These are phyloP conservation scores for Pardosa pseudoannulata DNA, from an alignment of 2,888 invertebrate genomes.

Conservation along the genomic window DNA sequence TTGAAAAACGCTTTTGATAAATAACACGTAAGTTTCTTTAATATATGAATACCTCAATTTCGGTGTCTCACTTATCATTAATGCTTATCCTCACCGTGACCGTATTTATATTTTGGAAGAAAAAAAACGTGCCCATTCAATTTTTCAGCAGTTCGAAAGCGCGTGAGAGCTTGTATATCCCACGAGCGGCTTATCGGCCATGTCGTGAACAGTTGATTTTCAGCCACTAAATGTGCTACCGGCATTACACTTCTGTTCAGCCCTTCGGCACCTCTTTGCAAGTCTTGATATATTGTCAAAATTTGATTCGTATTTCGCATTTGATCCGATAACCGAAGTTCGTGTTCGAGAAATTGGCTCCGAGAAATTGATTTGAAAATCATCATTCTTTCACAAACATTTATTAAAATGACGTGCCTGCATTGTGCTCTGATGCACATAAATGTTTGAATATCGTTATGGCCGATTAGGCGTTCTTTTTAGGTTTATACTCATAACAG, in stretches of 20 bases:
- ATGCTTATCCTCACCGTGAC: slow-evolving; percentile 36
- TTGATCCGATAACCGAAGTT: slow-evolving; percentile 36
- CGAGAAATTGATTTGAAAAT: slow-evolving; percentile 36
- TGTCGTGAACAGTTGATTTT: slow-evolving; percentile 22
- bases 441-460: slow-evolving; percentile 38
- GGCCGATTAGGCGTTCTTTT: not conserved
- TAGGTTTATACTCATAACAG: slow-evolving; percentile 4
- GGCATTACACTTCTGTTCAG: slow-evolving; percentile 32
- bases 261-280: slow-evolving; percentile 1
- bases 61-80: slow-evolving; percentile 12
- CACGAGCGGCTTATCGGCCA: slow-evolving; percentile 2
- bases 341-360: slow-evolving; percentile 40
- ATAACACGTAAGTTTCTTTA: not conserved
- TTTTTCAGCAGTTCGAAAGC: slow-evolving; percentile 47
- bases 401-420: slow-evolving; percentile 40
- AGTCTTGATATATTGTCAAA: slow-evolving; percentile 23
- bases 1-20: not conserved
- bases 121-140: slow-evolving; percentile 53
- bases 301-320: slow-evolving; percentile 22
- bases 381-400: slow-evolving; percentile 41
- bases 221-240: slow-evolving; percentile 26
- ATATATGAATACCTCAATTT: not conserved
- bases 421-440: not conserved
- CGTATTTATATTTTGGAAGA: slow-evolving; percentile 36
- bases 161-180: slow-evolving; percentile 10